Evolutionary conservation across 2,888 invertebrate species (phyloP), one percentile per base, ranked within the genome.

Genomic region (Lasius platythorax): DNA sequence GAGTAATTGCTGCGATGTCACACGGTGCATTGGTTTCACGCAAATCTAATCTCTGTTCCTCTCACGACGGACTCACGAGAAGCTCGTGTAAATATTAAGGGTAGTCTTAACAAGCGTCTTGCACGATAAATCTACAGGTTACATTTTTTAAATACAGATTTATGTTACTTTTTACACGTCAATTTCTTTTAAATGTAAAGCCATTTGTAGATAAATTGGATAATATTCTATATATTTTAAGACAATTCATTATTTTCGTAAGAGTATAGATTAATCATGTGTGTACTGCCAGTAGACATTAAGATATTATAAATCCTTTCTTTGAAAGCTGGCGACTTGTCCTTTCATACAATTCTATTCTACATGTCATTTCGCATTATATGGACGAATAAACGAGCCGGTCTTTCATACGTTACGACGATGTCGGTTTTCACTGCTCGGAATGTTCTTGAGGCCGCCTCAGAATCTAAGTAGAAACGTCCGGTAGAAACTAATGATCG

Each of bases 21-120:
- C 86, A 79, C 82, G 82, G 88, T 89, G 85, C 90, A 90, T 90
- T 90, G 88, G 87, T 88, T 50, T 88, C 90, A 90, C 90, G 90
- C 88, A 87, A 90, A 90, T 90, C 88, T 90, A 67, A 66, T 88
- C 84, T 88, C 88, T 85, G 90, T 88, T 83, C 83, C 72, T 66
- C 43, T 56, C 72, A 33, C 78, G 75, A 43, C 15, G 15, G 33
- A 83, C 50, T 68, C 72, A 64, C 64, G 46, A 61, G 37, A 23
- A 37, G 15, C 12, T n/a, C 74, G 73, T 15, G 23, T 67, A 68
- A 79, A 79, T 43, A 68, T 58, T 33, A 9, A 53, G n/a, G 5
- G 15, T 23, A 23, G 23, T 53, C n/a, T 18, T 64, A 75, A 75
- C 46, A 50, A 75, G 50, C 11, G n/a, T 28, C 15, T 67, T 9